Conservation (phyloP, 2,797 vertebrate species). For the Melanogrammus aeglefinus region DNA sequence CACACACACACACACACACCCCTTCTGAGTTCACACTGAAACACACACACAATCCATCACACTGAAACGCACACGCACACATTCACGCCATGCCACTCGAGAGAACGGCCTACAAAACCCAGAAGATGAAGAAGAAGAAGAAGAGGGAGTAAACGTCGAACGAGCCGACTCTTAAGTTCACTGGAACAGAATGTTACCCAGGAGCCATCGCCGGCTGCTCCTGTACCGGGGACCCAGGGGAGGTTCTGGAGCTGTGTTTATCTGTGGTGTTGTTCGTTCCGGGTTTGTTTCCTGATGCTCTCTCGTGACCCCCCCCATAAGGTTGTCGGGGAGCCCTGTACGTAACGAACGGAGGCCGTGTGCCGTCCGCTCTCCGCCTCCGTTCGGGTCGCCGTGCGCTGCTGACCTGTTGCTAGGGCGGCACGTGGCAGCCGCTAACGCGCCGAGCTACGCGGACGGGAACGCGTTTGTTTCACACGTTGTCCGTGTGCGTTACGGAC, state of each 20-base stretch:
- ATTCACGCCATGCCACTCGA: no score
- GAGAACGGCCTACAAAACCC: not conserved
- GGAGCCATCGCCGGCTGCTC: not conserved
- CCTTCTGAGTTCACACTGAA: not conserved
- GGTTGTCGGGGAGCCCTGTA: not conserved
- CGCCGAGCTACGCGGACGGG: not conserved
- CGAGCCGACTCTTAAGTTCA: not conserved
- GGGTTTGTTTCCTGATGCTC: not conserved
- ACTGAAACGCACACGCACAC: no score
- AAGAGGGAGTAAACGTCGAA: not conserved
- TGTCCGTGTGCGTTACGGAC: not conserved
- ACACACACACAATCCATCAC: no score
- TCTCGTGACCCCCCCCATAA: no score
- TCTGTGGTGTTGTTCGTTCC: not conserved
- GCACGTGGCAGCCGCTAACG: not conserved
- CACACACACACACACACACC: constrained; percentile 51
- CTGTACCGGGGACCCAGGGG: not conserved
- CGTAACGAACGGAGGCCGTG: not conserved
- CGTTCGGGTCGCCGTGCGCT: not conserved
- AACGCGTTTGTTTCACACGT: not conserved
- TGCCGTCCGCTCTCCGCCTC: not conserved
- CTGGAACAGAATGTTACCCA: not conserved
- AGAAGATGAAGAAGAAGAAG: not conserved
- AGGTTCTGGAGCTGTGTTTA: not conserved
- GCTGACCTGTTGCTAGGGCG: no score